Evolutionary conservation across 2,888 invertebrate genomes (phyloP).

Genomic region (Cremastinae sp.): DNA sequence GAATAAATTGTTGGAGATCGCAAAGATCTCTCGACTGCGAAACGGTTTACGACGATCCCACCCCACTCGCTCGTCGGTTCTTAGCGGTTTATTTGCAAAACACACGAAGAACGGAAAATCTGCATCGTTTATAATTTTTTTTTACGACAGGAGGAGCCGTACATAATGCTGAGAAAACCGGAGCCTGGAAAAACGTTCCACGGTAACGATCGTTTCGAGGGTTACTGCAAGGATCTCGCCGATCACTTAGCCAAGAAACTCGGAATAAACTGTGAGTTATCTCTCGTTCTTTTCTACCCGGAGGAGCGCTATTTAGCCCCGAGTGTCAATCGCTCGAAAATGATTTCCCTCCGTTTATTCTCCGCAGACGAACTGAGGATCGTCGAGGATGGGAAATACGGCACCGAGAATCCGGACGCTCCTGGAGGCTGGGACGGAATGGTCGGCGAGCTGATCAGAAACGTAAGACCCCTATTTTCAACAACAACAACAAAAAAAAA

Average conservation of each 20-base stretch:
- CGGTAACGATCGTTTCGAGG: slow-evolving; percentile 91
- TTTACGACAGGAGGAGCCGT: slow-evolving; percentile 89
- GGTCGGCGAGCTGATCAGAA: slow-evolving; percentile 92
- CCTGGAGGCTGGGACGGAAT: slow-evolving; percentile 93
- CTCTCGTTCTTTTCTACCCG: slow-evolving; percentile 3
- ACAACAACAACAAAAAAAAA: background rate
- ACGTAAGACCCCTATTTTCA: slow-evolving; percentile 86
- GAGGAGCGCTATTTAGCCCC: no score
- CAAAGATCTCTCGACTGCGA: slow-evolving; percentile 25
- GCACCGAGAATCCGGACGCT: slow-evolving; percentile 87
- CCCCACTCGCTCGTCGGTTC: slow-evolving; percentile 19
- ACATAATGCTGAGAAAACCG: slow-evolving; percentile 88
- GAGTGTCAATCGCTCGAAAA: background rate
- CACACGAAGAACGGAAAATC: background rate
- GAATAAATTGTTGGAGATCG: slow-evolving; percentile 52
- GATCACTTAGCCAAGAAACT: slow-evolving; percentile 90
- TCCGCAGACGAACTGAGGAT: slow-evolving; percentile 92
- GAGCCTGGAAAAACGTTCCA: slow-evolving; percentile 85
- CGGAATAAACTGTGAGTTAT: slow-evolving; percentile 90
- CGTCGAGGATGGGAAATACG: slow-evolving; percentile 93
- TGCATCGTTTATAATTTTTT: slow-evolving; percentile 55
- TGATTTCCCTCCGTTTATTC: no score
- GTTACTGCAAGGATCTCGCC: slow-evolving; percentile 95
- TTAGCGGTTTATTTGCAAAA: slow-evolving; percentile 1
- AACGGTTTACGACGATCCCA: slow-evolving; percentile 42